Base-by-base conservation (phyloP, 2,888 invertebrate species). In the Drosophila kanekoi region DNA sequence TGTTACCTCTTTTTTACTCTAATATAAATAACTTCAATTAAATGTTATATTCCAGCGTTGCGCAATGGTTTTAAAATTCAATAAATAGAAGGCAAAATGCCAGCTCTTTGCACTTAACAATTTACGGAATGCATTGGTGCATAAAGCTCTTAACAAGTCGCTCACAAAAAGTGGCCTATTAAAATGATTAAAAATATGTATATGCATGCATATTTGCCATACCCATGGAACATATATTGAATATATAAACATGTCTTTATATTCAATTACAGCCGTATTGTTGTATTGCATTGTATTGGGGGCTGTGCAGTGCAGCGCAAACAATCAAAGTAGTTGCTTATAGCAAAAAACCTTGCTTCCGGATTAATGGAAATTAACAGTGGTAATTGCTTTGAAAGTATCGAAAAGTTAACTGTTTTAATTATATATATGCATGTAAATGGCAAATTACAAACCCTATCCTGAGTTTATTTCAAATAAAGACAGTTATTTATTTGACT, bases 311-410 rank as follows among this genome's bases (percentile, higher is more conserved):
- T 69, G 71, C 67, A 64, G 81, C 41, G 78, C 75, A 84, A 70
- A 78, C 81, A 82, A 82, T 82, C 82, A 82, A 84, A 87, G 82
- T 75, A 68, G 65, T 71, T 67, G 68, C 37, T 33, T 32, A 51
- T 53, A 63, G 43, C 47, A 63, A 68, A 78, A 76, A 72, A 63
- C 44, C 48, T 47, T 44, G 66, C 66, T 66, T 66, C 61, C 67
- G 72, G 81, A 74, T 78, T 84, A 78, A 75, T 85, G 65, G 38
- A 75, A 61, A 68, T 62, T 41, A 49, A 82, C 81, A 87, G 85
- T 82, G 38, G 40, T 51, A 13, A 67, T 41, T 71, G 41, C 10
- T 40, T 3, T 28, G 14, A 1, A 32, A 40, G 16, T 14, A 16
- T 14, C 4, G 1, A 28, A 28, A 28, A 28, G 28, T 28, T 28